Percentiles rank a stretch among this genome's conserved stretches.
Evolutionary conservation across 2,113 vertebrate species (phyloP).

Genomic region (Clupea harengus): DNA sequence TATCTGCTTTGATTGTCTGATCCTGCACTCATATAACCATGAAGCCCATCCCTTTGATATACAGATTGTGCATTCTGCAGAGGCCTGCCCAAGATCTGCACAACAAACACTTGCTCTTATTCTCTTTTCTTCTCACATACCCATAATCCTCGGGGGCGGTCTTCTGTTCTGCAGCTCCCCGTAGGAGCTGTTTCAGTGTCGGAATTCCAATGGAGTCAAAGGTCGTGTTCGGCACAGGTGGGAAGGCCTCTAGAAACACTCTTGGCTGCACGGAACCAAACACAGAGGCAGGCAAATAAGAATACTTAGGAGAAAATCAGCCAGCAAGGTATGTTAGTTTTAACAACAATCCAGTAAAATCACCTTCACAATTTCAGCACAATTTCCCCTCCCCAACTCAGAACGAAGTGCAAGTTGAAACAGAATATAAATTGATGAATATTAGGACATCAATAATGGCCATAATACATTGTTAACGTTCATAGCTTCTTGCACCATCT

Average conservation of each 20-base stretch:
- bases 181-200: slow-evolving; percentile 65
- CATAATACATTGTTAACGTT: too few species aligned
- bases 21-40: neutral
- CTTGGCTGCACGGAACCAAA: slow-evolving; percentile 46
- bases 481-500: too few species aligned
- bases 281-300: neutral
- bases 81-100: neutral
- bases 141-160: slow-evolving; percentile 47
- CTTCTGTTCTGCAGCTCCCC: slow-evolving; percentile 31
- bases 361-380: too few species aligned
- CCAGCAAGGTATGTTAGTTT: neutral
- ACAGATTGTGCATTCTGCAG: neutral
- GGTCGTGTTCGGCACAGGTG: slow-evolving; percentile 38
- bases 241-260: slow-evolving; percentile 67
- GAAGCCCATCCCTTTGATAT: neutral
- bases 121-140: slow-evolving; percentile 45
- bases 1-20: neutral
- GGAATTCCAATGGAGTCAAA: slow-evolving; percentile 50
- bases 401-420: too few species aligned
- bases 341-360: too few species aligned
- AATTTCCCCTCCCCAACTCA: too few species aligned
- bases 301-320: neutral
- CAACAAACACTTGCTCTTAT: neutral
- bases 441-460: too few species aligned
- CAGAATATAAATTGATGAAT: too few species aligned